Conservation (phyloP, 1,140 invertebrate species). For the Brachionus rotundiformis region DNA sequence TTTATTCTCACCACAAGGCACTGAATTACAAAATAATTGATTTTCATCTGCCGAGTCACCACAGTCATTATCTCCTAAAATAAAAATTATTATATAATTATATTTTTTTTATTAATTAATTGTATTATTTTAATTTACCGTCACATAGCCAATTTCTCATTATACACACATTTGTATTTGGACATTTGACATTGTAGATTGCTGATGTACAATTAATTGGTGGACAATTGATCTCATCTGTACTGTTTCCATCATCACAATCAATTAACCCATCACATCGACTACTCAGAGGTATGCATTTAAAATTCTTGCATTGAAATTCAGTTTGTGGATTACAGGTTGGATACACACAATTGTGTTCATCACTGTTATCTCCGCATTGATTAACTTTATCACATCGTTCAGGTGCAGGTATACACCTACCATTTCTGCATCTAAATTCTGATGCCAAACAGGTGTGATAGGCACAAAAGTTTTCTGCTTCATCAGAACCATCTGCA, state of each 20-base stretch:
- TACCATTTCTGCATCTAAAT: slow-evolving; percentile 88
- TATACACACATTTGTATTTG: slow-evolving; percentile 38
- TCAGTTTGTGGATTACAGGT: slow-evolving; percentile 77
- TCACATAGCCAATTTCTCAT: slow-evolving; percentile 40
- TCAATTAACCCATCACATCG: slow-evolving; percentile 35
- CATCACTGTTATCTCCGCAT: slow-evolving; percentile 90
- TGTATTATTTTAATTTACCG: neutral
- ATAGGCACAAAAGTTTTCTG: slow-evolving; percentile 66
- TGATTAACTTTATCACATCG: slow-evolving; percentile 88
- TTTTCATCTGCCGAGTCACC: slow-evolving; percentile 92
- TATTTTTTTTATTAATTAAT: neutral
- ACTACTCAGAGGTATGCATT: neutral
- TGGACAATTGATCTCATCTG: slow-evolving; percentile 72
- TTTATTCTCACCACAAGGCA: slow-evolving; percentile 57
- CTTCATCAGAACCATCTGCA: slow-evolving; percentile 55
- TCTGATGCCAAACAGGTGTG: slow-evolving; percentile 67
- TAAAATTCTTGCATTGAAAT: slow-evolving; percentile 80
- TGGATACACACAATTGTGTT: slow-evolving; percentile 62
- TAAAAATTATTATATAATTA: neutral
- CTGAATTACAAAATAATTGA: slow-evolving; percentile 79
- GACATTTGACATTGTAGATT: slow-evolving; percentile 27
- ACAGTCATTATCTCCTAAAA: slow-evolving; percentile 80
- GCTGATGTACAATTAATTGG: neutral
- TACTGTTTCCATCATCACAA: slow-evolving; percentile 70
- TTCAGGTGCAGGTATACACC: slow-evolving; percentile 92